Base-by-base conservation (phyloP, 2,113 vertebrate genomes). In the Cebidichthys violaceus region DNA sequence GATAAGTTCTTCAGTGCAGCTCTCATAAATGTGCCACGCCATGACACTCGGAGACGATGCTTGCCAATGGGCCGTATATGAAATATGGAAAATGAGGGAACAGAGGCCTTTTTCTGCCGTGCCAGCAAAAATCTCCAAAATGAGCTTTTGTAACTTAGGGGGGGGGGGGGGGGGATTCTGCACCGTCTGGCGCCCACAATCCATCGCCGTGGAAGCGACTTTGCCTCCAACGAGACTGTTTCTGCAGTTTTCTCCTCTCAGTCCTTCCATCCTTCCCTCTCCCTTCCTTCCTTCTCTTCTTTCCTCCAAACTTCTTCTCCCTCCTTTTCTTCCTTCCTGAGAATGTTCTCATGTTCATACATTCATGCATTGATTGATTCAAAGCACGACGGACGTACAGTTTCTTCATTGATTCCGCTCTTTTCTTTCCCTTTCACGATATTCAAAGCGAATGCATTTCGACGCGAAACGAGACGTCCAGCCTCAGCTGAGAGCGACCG, bases 51-150 rank as follows among this genome's bases (percentile, higher is more conserved):
- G 52, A 90, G 87, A 77, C 77, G 81, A 81, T 69, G 89, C 88
- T 88, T 90, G 91, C 89, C 92, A 92, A 90, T 91, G 90, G 89
- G 83, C 89, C 88, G 88, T 92, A 55, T 86, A 91, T 90, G 91
- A 93, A 93, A 94, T 90, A 94, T 93, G 90, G 89, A 84, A 88
- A 93, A 88, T 76, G 86, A 59, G 82, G 77, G 87, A 88, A 86
- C 86, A 84, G 87, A 77, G 80, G 82, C 66, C 37, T 81, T 92
- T 33, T 94, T 91, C 86, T 93, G 92, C 92, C 45, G 39, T 81
- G 91, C 80, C 91, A 90, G 93, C 92, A 89, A 69, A 33, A 91
- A 90, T 90, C 89, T 92, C 59, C 39, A 92, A 92, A 91, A 93
- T 92, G 88, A 92, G 91, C 88, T 94, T 93, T 89, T 91, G 83